Base-by-base conservation (phyloP, 2,888 invertebrate genomes). In the Phalera bucephala region DNA sequence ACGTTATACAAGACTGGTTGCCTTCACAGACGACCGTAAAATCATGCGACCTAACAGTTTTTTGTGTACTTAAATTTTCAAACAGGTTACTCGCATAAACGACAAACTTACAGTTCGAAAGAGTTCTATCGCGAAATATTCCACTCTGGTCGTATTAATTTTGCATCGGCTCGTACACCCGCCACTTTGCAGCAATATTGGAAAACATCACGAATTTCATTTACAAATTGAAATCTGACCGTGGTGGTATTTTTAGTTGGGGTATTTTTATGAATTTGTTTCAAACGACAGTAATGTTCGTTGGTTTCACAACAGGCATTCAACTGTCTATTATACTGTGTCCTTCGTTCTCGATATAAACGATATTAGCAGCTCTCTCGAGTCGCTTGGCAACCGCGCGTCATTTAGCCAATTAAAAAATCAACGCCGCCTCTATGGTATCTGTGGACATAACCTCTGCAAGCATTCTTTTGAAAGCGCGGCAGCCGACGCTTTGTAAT, bases 21-120 rank as follows among this genome's bases (percentile, higher is more conserved):
- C n/a, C n/a, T n/a, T n/a, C n/a, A n/a, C n/a, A n/a, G 69, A 72
- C 71, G 63, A 61, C 68, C 71, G 72, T 84, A 80, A 82, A 80
- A 76, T 73, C 66, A 66, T 68, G 64, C 59, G 57, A 52, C 47
- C 55, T 53, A 56, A 56, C 55, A 57, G 64, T 52, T 63, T 67
- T n/a, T n/a, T n/a, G n/a, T n/a, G n/a, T n/a, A n/a, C n/a, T n/a
- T n/a, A n/a, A n/a, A n/a, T n/a, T n/a, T 62, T 62, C 55, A 63
- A 67, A 71, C 60, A 60, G 42, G 40, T 38, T 40, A 56, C 49
- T n/a, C 41, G 45, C 49, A 36, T 15, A 37, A 52, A 52, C 40
- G 49, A 45, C 61, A 57, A 50, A 51, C 50, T 45, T 52, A 49
- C 52, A 50, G 50, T 47, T 39, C 34, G 42, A 55, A 48, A 49